These are phyloP conservation scores for Sphecodes monilicornis DNA, from an alignment of 2,888 invertebrate genomes.

Conservation along the genomic window DNA sequence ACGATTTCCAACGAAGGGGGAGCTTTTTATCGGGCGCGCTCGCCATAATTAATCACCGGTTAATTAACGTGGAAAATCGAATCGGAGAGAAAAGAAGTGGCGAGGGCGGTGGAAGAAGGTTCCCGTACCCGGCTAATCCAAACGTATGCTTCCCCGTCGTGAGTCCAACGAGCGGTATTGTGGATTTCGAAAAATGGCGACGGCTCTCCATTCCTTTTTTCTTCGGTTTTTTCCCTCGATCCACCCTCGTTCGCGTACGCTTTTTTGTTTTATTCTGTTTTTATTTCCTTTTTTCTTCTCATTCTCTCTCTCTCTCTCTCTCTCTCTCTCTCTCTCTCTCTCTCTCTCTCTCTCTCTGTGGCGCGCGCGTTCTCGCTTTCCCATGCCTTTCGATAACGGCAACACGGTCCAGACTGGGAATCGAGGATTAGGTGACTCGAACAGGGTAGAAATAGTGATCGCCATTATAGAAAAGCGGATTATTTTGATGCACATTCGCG, in stretches of 20 bases:
- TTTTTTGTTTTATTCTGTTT: constrained; percentile 2
- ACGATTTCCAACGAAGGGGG: constrained; percentile 45
- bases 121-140: constrained; percentile 22
- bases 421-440: constrained; percentile 50
- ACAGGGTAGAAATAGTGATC: constrained; percentile 52
- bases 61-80: constrained; percentile 76
- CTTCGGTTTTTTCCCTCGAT: constrained; percentile 3
- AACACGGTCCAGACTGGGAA: constrained; percentile 19
- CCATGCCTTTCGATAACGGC: constrained; percentile 15
- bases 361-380: too few relatives aligned
- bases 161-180: constrained; percentile 30
- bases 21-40: constrained; percentile 74
- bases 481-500: constrained; percentile 49
- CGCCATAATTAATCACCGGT: constrained; percentile 78
- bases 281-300: background rate
- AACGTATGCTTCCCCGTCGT: constrained; percentile 5
- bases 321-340: background rate
- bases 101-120: constrained; percentile 12
- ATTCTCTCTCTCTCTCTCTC: background rate
- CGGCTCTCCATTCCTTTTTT: constrained; percentile 5
- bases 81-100: constrained; percentile 35
- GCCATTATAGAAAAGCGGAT: constrained; percentile 64
- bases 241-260: constrained; percentile 5
- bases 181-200: constrained; percentile 57
- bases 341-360: background rate